Base-by-base conservation (phyloP, 2,888 invertebrate species). In the Drosophila robusta region DNA sequence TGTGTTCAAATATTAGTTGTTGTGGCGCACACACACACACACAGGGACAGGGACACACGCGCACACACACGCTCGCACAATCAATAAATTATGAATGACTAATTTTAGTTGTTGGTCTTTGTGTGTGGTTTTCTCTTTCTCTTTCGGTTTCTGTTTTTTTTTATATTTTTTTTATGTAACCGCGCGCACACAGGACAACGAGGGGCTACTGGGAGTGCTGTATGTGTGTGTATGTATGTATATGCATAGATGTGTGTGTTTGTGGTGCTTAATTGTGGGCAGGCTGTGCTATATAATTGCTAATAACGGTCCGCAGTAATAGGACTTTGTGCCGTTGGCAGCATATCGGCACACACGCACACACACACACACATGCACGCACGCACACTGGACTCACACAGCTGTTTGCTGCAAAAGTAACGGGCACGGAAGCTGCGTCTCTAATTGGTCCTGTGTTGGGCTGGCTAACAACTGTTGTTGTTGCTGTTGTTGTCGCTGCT, bases 31-130 rank as follows among this genome's bases (percentile, higher is more conserved):
- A 26, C 52, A 44, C 44, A 8, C 44, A 26, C 14, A 45, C 45
- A 8, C 14, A 57, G 47, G 36, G 49, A 26, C 41, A 39, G 39
- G 36, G 22, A 34, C 36, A 42, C 39, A 34, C 57, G 22, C 46
- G 52, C 38, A 54, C 52, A 56, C 52, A 46, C 60, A 50, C 56
- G 46, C 58, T 45, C 77, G 54, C 46, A 51, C 71, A 71, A 77
- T 77, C 77, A 80, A 77, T 77, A 77, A 80, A 80, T 77, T 72
- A 80, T 76, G 80, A 76, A 70, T 80, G 76, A 70, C 76, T 66
- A 76, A 76, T 63, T 70, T 55, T 39, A 36, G 68, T 68, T 68
- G 68, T 60, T 68, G 44, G n/a, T 29, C 39, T 29, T 54, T 45
- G 46, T 46, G 18, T 44, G 4, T 22, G 11, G 39, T 57, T 50